A percentile compares a stretch with the other conserved stretches of the same genome.
Evolutionary conservation across 2,113 vertebrate species (phyloP).

Genomic region (Arvicanthis niloticus): DNA sequence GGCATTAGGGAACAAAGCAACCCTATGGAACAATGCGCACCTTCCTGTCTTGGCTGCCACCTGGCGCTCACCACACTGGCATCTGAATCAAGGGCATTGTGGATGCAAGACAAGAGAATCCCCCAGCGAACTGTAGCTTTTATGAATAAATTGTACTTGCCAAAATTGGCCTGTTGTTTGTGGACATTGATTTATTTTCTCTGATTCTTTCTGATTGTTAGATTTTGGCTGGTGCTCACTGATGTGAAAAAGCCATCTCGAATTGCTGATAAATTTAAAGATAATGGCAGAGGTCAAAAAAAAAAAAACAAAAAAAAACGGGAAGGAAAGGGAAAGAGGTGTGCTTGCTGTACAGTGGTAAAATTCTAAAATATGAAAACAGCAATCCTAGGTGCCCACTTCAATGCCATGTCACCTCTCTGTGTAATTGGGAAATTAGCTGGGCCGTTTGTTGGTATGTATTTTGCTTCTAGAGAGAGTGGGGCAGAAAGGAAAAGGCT

Average conservation of each 20-base stretch:
- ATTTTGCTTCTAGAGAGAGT: slow-evolving; percentile 53
- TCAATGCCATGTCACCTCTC: neutral
- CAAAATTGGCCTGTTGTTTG: slow-evolving; percentile 79
- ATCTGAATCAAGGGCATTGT: slow-evolving; percentile 64
- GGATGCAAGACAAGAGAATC: slow-evolving; percentile 68
- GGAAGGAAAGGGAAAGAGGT: slow-evolving; percentile 22
- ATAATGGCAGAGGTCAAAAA: slow-evolving; percentile 85
- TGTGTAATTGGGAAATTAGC: slow-evolving; percentile 69
- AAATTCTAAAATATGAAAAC: slow-evolving; percentile 3
- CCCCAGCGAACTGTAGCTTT: slow-evolving; percentile 75
- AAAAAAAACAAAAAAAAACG: slow-evolving; percentile 56
- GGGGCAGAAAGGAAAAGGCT: slow-evolving; percentile 38
- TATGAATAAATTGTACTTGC: slow-evolving; percentile 80
- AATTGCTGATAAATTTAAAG: slow-evolving; percentile 84
- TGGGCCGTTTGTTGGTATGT: neutral
- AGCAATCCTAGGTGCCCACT: neutral
- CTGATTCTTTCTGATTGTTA: slow-evolving; percentile 84
- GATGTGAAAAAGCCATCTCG: slow-evolving; percentile 87
- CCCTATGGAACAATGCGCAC: slow-evolving; percentile 16
- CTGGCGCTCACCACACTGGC: slow-evolving; percentile 51
- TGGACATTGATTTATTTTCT: slow-evolving; percentile 86
- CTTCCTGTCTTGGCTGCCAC: slow-evolving; percentile 68
- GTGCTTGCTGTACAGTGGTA: neutral
- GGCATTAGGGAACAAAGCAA: slow-evolving; percentile 55
- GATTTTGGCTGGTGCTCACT: slow-evolving; percentile 85